Percentiles rank a stretch among this genome's conserved stretches.
These are phyloP conservation scores for Odocoileus virginianus DNA, from an alignment of 2,113 vertebrate genomes.

Conservation along the genomic window DNA sequence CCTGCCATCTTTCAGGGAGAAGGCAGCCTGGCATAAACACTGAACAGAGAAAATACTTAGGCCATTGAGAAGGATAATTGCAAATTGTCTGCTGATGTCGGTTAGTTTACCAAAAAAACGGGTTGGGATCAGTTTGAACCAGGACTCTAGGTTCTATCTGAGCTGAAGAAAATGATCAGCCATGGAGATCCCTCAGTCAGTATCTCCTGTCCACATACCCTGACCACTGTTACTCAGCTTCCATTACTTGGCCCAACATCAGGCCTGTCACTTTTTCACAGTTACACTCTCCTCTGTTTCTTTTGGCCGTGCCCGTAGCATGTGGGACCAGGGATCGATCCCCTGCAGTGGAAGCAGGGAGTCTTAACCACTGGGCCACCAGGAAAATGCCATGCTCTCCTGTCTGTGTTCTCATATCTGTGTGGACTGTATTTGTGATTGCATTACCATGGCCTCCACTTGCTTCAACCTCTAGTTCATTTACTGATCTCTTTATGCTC, in stretches of 20 bases:
- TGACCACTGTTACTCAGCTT: not conserved
- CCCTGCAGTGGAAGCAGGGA: not conserved
- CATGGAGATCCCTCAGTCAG: not conserved
- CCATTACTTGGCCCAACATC: not conserved
- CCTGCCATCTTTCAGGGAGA: not conserved
- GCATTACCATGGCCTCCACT: not conserved
- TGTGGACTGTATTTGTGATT: not conserved
- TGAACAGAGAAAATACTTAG: not conserved
- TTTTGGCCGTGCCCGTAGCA: not conserved
- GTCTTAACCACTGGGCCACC: not conserved
- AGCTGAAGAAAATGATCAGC: not conserved
- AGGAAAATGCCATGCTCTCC: not conserved
- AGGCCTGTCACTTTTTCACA: not conserved
- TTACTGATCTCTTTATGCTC: not conserved
- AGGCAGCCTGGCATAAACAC: not conserved
- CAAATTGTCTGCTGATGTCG: accelerated
- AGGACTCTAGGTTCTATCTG: not conserved
- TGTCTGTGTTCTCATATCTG: not conserved
- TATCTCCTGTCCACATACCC: not conserved
- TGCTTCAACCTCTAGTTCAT: not conserved
- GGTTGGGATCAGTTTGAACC: not conserved
- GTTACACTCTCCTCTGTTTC: not conserved
- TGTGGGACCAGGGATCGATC: not conserved
- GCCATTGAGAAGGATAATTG: not conserved
- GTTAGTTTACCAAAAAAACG: not conserved